Conservation (phyloP, 2,888 invertebrate genomes). For the Ormyrus thymus region DNA sequence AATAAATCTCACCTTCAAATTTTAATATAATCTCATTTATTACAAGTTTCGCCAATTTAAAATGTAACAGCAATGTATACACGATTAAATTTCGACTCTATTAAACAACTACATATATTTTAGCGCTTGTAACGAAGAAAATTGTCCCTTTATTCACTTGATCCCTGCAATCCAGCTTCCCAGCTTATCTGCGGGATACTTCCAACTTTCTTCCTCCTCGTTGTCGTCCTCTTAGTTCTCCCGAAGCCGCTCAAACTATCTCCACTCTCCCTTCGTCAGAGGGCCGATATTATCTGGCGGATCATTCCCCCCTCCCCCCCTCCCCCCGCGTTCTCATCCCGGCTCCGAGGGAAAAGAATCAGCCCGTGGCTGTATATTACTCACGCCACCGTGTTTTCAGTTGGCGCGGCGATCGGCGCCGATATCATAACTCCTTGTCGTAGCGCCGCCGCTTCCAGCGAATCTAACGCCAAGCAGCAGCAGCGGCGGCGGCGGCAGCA, state of each 20-base stretch:
- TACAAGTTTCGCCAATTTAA: too few species aligned
- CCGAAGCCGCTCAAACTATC: background rate
- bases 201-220: background rate
- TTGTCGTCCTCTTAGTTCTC: constrained; percentile 4
- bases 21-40: background rate
- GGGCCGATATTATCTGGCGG: constrained; percentile 70
- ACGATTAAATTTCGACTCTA: too few species aligned
- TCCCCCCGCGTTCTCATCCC: constrained; percentile 57
- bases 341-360: constrained; percentile 67
- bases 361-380: constrained; percentile 74
- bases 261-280: constrained; percentile 52
- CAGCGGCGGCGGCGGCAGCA: constrained; percentile 56
- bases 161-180: too few species aligned
- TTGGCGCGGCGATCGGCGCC: constrained; percentile 73
- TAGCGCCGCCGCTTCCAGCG: constrained; percentile 46
- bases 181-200: too few species aligned
- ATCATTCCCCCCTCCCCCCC: constrained; percentile 69
- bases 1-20: constrained; percentile 14
- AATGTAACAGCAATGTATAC: too few species aligned
- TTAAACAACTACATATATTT: too few species aligned
- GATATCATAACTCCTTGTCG: constrained; percentile 75
- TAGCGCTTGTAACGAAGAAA: too few species aligned
- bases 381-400: constrained; percentile 75
- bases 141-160: too few species aligned
- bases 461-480: constrained; percentile 65